Percentiles rank a stretch among this genome's conserved stretches.
phyloP scores from a whole-genome alignment of 2,113 vertebrate species.

The Furnarius figulus region DNA sequence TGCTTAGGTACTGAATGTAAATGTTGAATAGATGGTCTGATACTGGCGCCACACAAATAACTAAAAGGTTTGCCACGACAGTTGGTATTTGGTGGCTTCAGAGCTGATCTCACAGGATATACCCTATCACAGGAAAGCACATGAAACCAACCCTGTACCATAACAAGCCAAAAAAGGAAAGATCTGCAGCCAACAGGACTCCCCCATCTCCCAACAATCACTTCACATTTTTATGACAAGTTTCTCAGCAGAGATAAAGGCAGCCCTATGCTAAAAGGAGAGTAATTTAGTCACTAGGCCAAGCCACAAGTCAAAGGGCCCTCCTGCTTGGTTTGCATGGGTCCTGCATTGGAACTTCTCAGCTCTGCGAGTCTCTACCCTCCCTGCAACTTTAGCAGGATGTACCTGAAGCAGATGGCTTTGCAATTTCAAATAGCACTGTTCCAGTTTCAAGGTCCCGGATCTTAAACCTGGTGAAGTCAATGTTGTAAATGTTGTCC shows the following conservation, averaged over 20 bases:
- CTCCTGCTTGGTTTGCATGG: background rate
- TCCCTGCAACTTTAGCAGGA: accelerated
- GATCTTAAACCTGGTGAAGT: conserved; percentile 98
- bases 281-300: background rate
- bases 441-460: conserved; percentile 94
- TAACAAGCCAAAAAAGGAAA: background rate
- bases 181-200: background rate
- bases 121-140: background rate
- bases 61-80: background rate
- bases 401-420: conserved; percentile 89
- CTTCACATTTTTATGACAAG: background rate
- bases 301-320: accelerated
- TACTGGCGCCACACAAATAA: background rate
- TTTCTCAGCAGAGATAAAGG: background rate
- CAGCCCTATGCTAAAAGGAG: background rate
- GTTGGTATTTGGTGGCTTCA: accelerated
- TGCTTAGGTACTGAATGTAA: background rate
- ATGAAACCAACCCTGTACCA: background rate
- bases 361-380: background rate
- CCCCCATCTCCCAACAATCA: background rate
- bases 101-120: background rate
- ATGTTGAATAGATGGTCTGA: background rate
- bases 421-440: conserved; percentile 97
- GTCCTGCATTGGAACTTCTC: background rate
- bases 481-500: conserved; percentile 94